Evolutionary conservation across 2,888 invertebrate species (phyloP), one percentile per base, ranked within the genome.

Genomic region (Stenchaetothrips biformis): DNA sequence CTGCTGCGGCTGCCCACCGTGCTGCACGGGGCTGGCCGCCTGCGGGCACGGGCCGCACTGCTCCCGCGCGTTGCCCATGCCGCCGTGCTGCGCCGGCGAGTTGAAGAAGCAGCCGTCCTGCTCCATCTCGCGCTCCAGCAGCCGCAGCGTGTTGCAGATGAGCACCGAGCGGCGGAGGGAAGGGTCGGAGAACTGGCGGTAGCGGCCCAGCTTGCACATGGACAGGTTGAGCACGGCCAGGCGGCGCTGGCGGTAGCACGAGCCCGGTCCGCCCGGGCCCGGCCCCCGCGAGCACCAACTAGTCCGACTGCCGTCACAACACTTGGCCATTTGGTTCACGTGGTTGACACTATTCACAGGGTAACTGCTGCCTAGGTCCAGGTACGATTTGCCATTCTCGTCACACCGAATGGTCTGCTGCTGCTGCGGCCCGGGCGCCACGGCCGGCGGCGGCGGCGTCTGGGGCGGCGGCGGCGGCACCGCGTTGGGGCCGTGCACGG

Each of bases 221-320:
- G 96, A 96, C 83, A 96, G 91, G 87, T 96, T 95, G 87, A 97
- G 92, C 86, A 97, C 95, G 85, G 95, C 94, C 85, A 95, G 91
- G 81, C 97, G 91, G 83, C 94, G 90, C 86, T 95, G 95, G 86
- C 94, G 91, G 88, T 95, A 95, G 87, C 95, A 95, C n/a, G 85
- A 83, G 67, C 81, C 81, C 53, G 53, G 53, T 13, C 16, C 53
- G 13, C 53, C 53, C 11, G 67, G 67, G 13, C 79, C 80, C 82
- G 94, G 93, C 82, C 93, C 92, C 9, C 87, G 86, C 85, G 93
- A 92, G 87, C 94, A 94, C 91, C 95, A 93, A 83, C 90, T 90
- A 83, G 91, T 90, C 83, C 91, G 90, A 84, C 92, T 91, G 83
- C 92, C 92, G 85, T 93, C 93, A 89, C 93, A 93, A 86, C 93